Percentiles rank a stretch among this genome's conserved stretches.
These are phyloP conservation scores for Anthophora plumipes DNA, from an alignment of 2,888 invertebrate species.

Conservation along the genomic window DNA sequence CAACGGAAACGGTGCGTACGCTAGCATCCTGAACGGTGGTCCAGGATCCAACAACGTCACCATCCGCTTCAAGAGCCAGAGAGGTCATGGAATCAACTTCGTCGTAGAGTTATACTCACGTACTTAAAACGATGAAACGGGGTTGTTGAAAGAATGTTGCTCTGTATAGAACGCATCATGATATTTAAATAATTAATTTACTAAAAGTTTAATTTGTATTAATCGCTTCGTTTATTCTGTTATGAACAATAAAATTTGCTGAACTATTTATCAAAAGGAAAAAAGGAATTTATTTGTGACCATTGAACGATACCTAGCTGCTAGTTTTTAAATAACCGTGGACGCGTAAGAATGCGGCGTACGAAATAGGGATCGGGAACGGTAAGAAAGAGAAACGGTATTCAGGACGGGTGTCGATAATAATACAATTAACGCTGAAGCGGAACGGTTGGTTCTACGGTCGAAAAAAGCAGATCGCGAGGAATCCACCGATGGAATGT, in stretches of 20 bases:
- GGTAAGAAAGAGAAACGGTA: slow-evolving; percentile 7
- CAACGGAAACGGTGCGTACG: slow-evolving; percentile 84
- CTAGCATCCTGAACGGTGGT: slow-evolving; percentile 83
- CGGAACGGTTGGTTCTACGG: slow-evolving; percentile 37
- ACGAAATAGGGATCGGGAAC: not conserved
- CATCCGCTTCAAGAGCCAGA: slow-evolving; percentile 84
- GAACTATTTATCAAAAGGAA: not conserved
- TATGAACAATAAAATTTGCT: not conserved
- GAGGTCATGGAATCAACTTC: slow-evolving; percentile 84
- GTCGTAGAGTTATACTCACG: slow-evolving; percentile 83
- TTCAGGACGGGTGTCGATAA: slow-evolving; percentile 63
- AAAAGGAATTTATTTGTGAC: not conserved
- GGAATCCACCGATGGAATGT: slow-evolving; percentile 67
- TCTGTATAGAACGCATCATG: not conserved
- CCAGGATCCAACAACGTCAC: slow-evolving; percentile 79
- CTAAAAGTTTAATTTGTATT: not conserved
- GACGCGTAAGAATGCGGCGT: not conserved
- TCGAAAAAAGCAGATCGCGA: slow-evolving; percentile 55
- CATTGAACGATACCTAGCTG: no score
- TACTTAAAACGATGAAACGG: no score
- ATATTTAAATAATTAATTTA: not conserved
- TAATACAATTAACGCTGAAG: slow-evolving; percentile 68
- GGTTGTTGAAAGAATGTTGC: no score
- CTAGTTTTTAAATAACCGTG: no score
- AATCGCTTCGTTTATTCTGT: not conserved